Conservation (phyloP, 1,140 invertebrate species). For the Oppia nitens region DNA sequence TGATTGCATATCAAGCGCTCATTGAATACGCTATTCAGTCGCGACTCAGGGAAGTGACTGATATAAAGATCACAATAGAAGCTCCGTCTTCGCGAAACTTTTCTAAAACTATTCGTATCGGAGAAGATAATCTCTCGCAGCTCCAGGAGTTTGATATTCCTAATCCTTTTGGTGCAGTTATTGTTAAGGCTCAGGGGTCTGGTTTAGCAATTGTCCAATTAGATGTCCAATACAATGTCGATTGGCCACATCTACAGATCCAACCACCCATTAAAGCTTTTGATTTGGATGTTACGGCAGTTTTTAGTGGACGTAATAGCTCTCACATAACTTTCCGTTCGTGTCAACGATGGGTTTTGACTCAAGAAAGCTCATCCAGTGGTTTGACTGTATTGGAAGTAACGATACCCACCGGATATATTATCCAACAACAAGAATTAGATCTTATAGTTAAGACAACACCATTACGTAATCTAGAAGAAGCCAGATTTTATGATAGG, state of each 20-base stretch:
- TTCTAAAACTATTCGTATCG: constrained; percentile 46
- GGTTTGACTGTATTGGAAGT: constrained; percentile 83
- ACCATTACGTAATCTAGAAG: constrained; percentile 54
- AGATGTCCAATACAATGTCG: constrained; percentile 87
- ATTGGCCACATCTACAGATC: constrained; percentile 65
- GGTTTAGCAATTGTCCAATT: constrained; percentile 82
- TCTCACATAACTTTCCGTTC: constrained; percentile 68
- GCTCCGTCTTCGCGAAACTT: constrained; percentile 56
- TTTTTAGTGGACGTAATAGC: constrained; percentile 74
- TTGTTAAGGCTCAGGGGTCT: constrained; percentile 69
- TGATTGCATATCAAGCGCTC: constrained; percentile 68
- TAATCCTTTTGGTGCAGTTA: constrained; percentile 77
- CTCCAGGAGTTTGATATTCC: constrained; percentile 66
- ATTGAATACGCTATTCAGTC: constrained; percentile 73
- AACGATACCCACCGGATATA: constrained; percentile 79
- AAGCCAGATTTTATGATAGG: constrained; percentile 58
- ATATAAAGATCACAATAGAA: constrained; percentile 58
- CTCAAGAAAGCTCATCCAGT: constrained; percentile 56
- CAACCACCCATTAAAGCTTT: constrained; percentile 61
- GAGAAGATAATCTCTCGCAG: constrained; percentile 51
- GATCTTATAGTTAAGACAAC: constrained; percentile 57
- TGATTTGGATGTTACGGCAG: constrained; percentile 45
- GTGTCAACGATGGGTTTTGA: constrained; percentile 68
- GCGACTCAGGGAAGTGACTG: constrained; percentile 67
- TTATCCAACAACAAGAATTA: constrained; percentile 73